phyloP scores from a whole-genome alignment of 1,140 invertebrate species.

The Luehdorfia chinensis region DNA sequence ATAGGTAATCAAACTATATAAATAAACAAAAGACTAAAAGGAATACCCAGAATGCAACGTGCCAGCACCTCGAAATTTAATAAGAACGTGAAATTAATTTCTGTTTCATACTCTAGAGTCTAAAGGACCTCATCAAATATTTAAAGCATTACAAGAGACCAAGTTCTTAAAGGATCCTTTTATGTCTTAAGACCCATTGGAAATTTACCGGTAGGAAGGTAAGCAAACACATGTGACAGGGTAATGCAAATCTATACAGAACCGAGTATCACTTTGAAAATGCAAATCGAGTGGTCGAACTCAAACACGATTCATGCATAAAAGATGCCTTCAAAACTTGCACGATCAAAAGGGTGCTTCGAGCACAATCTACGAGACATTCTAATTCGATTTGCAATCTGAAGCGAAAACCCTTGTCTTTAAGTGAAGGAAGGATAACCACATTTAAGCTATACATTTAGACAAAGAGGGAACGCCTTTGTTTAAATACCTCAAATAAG shows the following conservation, averaged over 20 bases:
- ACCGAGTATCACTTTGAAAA: slow-evolving; percentile 55
- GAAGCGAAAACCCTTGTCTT: slow-evolving; percentile 21
- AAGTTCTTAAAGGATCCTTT: slow-evolving; percentile 6
- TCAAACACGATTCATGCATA: slow-evolving; percentile 60
- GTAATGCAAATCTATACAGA: slow-evolving; percentile 53
- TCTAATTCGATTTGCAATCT: slow-evolving; percentile 59
- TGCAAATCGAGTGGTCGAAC: slow-evolving; percentile 68
- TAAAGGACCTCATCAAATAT: no score
- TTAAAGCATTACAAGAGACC: no score
- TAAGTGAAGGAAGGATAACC: no score
- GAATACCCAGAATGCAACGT: no score
- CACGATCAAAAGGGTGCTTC: slow-evolving; percentile 47
- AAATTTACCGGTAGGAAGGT: slow-evolving; percentile 23
- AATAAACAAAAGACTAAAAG: no score
- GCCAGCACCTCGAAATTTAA: no score
- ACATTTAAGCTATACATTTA: no score
- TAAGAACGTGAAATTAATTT: no score
- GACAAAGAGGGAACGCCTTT: no score
- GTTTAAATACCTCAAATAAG: no score
- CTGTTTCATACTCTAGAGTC: no score
- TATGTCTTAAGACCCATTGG: neutral
- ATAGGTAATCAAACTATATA: no score
- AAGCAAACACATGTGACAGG: slow-evolving; percentile 40
- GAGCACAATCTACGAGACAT: slow-evolving; percentile 34
- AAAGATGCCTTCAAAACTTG: slow-evolving; percentile 58